Base-by-base conservation (phyloP, 2,113 vertebrate genomes). In the Natator depressus region DNA sequence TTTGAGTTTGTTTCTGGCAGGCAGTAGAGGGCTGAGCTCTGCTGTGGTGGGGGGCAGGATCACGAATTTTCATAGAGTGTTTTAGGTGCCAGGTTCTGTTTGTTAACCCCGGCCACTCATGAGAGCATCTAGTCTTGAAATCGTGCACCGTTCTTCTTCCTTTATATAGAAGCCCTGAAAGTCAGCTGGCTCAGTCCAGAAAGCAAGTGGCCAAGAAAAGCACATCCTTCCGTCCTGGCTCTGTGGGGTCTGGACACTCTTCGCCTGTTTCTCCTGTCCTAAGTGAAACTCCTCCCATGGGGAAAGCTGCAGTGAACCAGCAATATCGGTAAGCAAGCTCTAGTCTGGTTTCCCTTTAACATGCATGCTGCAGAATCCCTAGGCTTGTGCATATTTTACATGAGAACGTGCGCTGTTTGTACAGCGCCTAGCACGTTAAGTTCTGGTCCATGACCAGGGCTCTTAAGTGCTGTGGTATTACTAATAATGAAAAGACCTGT, bases 121-220 rank as follows among this genome's bases (percentile, higher is more conserved):
- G 13, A 7, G 82, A 25, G 7, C 5, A 5, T 10, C 3, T 69
- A 0, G 49, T 14, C 80, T 22, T 12, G 25, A 20, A 49, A 89
- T 10, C 5, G 0, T 62, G 46, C 81, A 78, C 47, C 80, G 57
- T 79, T 93, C 49, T 55, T 89, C 59, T 78, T 89, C 90, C 88
- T 69, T 90, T 10, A 27, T 4, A 54, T 95, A 98, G 98, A 10
- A 98, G 97, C 93, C 98, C 98, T 0, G 98, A 99, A 90, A 98
- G 76, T 16, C 98, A 98, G 79, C 97, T 98, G 85, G 98, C 98
- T 89, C 98, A 98, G 46, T 95, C 98, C 12, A 99, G 99, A 91
- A 99, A 99, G 95, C 99, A 99, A 94, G 99, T 99, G 98, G 99
- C 99, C 65, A 99, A 99, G 98, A 99, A 99, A 95, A 99, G 99